Base-by-base conservation (phyloP, 2,113 vertebrate genomes). In the Paralichthys olivaceus region DNA sequence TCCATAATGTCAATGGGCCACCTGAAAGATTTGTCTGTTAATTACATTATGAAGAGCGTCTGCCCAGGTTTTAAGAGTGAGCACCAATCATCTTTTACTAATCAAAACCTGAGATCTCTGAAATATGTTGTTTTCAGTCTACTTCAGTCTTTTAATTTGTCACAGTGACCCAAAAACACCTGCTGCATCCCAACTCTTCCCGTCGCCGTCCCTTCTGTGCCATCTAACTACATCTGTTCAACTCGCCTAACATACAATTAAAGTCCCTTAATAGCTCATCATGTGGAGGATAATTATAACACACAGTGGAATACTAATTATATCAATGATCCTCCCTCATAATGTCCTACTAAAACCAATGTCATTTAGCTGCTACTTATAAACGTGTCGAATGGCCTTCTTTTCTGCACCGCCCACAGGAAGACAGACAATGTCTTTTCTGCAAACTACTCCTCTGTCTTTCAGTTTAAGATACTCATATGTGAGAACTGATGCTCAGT, bases 261-360 rank as follows among this genome's bases (percentile, higher is more conserved):
- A 84, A 79, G 76, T 80, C 54, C 59, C 63, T 83, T 85, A 90
- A 91, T 73, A 84, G 87, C 89, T 86, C 83, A 79, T 85, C 83
- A 57, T 78, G 85, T 63, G 62, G 78, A 69, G 77, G 86, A 89
- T 91, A 90, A 92, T 93, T 93, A 92, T 92, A 92, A 82, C 76
- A 80, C 86, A 28, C 70, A 43, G 64, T 22, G 58, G 84, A 84
- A 83, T 75, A 80, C 91, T 94, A 93, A 94, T 92, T 94, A 91
- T 93, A 90, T 80, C 86, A 80, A n/a, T 65, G 80, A 89, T 89
- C 87, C 81, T 77, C 79, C 78, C 87, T 79, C 68, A 81, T 66
- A 77, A 81, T 54, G 91, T 91, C 92, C 92, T 90, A 92, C 74
- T 93, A 93, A 94, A 93, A 83, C 88, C 90, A 91, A 89, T 90